A percentile compares a stretch with the other conserved stretches of the same genome.
phyloP scores from a whole-genome alignment of 2,113 vertebrate genomes.

The Miniopterus natalensis region DNA sequence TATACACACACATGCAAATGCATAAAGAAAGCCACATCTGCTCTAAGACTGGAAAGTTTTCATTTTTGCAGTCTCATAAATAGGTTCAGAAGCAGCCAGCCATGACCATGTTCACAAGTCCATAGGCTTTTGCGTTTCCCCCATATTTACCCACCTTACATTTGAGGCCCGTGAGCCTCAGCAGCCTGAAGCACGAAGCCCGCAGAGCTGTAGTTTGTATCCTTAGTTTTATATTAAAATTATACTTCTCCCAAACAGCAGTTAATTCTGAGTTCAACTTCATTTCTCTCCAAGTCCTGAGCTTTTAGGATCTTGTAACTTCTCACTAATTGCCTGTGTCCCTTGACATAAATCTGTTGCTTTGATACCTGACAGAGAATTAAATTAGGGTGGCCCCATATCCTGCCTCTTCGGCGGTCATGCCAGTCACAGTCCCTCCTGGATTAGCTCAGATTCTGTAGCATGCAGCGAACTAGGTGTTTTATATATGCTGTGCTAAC shows the following conservation, averaged over 20 bases:
- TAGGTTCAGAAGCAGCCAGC: background rate
- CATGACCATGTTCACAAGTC: background rate
- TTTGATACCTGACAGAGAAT: background rate
- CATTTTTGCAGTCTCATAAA: background rate
- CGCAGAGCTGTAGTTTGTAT: background rate
- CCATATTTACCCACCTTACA: background rate
- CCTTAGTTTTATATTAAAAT: background rate
- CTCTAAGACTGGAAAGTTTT: background rate
- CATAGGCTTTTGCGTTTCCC: background rate
- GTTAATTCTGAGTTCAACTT: background rate
- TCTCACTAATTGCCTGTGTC: background rate
- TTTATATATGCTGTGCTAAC: background rate
- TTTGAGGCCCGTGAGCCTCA: background rate
- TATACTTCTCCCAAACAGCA: background rate
- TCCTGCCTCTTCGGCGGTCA: background rate
- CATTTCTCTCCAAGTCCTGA: background rate
- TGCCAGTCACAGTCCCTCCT: background rate
- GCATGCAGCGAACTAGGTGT: background rate
- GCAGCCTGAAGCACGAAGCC: background rate
- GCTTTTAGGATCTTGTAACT: background rate
- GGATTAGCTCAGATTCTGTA: background rate
- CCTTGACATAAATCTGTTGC: background rate
- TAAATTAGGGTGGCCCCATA: background rate
- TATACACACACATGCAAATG: background rate
- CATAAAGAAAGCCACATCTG: background rate